Percentiles rank a stretch among this genome's conserved stretches.
These are phyloP conservation scores for Drosophila hamatofila DNA, from an alignment of 2,888 invertebrate genomes.

Conservation along the genomic window DNA sequence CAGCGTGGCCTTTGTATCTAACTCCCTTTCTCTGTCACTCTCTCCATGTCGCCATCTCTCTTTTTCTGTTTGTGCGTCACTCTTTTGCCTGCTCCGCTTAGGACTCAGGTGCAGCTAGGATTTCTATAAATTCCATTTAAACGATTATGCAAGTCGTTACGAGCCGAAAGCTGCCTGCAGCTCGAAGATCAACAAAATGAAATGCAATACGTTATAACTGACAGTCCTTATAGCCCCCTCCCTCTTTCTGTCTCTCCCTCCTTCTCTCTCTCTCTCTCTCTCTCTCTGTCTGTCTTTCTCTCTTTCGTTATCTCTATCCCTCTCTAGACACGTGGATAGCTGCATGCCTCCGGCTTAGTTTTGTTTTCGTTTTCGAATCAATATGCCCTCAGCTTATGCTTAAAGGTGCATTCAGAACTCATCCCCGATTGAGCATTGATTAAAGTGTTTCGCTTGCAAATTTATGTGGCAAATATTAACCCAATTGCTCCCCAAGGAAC, in stretches of 20 bases:
- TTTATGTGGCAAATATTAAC: constrained; percentile 78
- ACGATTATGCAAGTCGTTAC: constrained; percentile 73
- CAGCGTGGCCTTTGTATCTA: constrained; percentile 12
- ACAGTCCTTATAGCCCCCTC: constrained; percentile 10
- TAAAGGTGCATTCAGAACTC: constrained; percentile 65
- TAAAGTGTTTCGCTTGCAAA: constrained; percentile 77
- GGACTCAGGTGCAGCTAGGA: constrained; percentile 73
- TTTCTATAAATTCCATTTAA: constrained; percentile 75
- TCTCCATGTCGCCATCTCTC: background rate
- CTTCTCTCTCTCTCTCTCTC: constrained; percentile 1
- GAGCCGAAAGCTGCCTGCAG: constrained; percentile 42
- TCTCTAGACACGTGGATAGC: constrained; percentile 35
- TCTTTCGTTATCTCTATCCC: background rate
- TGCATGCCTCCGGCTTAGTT: constrained; percentile 9
- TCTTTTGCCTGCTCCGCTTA: constrained; percentile 7
- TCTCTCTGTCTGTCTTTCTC: constrained; percentile 8
- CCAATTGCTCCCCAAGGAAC: constrained; percentile 78
- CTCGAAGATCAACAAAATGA: constrained; percentile 62
- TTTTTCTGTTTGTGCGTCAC: background rate
- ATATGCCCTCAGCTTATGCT: constrained; percentile 53
- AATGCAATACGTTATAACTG: constrained; percentile 78
- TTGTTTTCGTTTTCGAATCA: constrained; percentile 44
- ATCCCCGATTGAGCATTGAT: constrained; percentile 67
- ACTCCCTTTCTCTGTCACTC: constrained; percentile 1
- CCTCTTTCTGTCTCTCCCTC: background rate